Conservation (phyloP, 23 tunicate species). For the Ciona savignyi region DNA sequence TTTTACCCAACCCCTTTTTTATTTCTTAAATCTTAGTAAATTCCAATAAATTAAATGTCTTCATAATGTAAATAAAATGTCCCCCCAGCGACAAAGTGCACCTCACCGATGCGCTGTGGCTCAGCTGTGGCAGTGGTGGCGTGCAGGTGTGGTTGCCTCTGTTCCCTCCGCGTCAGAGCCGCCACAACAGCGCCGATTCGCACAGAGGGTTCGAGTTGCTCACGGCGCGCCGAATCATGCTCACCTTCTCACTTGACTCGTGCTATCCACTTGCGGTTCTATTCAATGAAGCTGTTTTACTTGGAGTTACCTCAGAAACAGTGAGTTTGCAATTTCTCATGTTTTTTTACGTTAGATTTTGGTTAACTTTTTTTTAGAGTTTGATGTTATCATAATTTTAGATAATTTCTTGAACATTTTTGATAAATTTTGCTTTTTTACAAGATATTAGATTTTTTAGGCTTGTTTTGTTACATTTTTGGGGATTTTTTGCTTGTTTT, state of each 20-base stretch:
- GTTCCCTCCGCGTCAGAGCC: constrained; percentile 55
- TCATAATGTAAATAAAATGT: background rate
- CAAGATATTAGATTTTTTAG: too few relatives aligned
- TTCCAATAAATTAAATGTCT: background rate
- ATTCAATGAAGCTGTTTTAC: constrained; percentile 80
- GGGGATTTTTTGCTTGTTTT: too few relatives aligned
- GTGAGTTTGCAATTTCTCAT: too few relatives aligned
- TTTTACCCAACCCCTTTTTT: too few relatives aligned
- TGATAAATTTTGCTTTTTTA: too few relatives aligned
- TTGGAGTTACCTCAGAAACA: constrained; percentile 86
- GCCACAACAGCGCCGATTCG: constrained; percentile 32
- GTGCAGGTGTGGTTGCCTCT: constrained; percentile 92
- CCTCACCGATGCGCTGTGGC: constrained; percentile 91
- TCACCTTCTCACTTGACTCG: constrained; percentile 61
- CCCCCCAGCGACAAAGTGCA: constrained; percentile 66
- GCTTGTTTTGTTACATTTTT: too few relatives aligned
- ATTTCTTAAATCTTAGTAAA: too few relatives aligned
- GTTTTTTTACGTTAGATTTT: too few relatives aligned
- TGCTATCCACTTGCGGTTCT: constrained; percentile 90
- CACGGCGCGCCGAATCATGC: constrained; percentile 65
- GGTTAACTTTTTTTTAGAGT: too few relatives aligned
- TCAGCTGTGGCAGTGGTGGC: constrained; percentile 86
- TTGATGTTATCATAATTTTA: too few relatives aligned
- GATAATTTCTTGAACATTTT: too few relatives aligned
- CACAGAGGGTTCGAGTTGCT: constrained; percentile 61